Conservation (phyloP, 1,140 invertebrate species). For the Zophobas morio region DNA sequence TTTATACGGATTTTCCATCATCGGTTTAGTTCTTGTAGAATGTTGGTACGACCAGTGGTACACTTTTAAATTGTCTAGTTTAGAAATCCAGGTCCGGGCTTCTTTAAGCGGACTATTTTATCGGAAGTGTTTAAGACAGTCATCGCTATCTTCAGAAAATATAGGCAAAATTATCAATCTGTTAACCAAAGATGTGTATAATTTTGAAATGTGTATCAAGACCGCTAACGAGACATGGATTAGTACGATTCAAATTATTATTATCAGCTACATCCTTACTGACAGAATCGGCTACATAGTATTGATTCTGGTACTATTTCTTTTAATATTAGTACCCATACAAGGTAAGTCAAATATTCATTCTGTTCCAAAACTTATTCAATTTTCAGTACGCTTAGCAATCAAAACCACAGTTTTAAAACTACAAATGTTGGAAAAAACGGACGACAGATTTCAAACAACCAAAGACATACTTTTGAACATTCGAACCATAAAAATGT, state of each 20-base stretch:
- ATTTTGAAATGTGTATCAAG: neutral
- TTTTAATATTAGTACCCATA: neutral
- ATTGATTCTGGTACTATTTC: neutral
- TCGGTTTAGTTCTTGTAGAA: constrained; percentile 4
- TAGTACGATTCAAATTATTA: neutral
- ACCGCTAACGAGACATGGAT: neutral
- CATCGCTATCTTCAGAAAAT: neutral
- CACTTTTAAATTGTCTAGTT: neutral
- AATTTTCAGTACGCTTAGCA: neutral
- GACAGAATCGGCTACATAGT: neutral
- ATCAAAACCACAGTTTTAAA: neutral
- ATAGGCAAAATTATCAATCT: constrained; percentile 2
- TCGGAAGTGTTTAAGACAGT: neutral
- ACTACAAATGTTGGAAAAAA: neutral
- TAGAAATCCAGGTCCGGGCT: neutral
- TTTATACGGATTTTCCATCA: neutral
- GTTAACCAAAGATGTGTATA: neutral
- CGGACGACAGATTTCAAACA: neutral
- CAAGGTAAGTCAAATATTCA: neutral
- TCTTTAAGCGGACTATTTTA: neutral
- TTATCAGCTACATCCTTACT: neutral
- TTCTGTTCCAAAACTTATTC: neutral
- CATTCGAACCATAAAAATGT: constrained; percentile 1
- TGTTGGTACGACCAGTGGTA: constrained; percentile 6
- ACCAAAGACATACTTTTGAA: neutral